Percentiles rank a stretch among this genome's conserved stretches.
Conservation (phyloP, 2,888 invertebrate genomes). For the Athetis lepigone region DNA sequence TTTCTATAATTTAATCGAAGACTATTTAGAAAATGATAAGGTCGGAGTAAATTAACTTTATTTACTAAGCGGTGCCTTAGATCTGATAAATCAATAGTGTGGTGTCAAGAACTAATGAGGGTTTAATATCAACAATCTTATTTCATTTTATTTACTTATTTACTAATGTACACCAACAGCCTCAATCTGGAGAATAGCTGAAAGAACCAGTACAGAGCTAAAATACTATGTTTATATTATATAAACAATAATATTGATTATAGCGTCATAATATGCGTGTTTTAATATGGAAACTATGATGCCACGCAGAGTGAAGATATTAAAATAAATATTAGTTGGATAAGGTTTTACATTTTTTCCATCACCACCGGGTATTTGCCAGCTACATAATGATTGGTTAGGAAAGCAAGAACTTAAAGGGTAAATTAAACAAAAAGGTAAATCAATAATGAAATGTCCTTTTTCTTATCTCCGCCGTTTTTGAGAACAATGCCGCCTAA, state of each 20-base stretch:
- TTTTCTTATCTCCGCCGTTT: conserved; percentile 63
- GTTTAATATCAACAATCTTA: too few relatives aligned
- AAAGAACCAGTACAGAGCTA: too few relatives aligned
- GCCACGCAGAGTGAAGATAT: too few relatives aligned
- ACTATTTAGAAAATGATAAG: not conserved
- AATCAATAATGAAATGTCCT: conserved; percentile 70
- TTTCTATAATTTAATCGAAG: too few relatives aligned
- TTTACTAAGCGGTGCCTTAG: not conserved
- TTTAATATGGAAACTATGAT: too few relatives aligned
- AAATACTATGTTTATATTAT: not conserved
- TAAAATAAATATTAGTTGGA: too few relatives aligned
- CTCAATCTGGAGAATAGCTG: too few relatives aligned
- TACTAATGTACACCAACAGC: too few relatives aligned
- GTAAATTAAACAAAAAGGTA: conserved; percentile 54
- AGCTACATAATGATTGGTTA: not conserved
- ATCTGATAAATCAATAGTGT: not conserved
- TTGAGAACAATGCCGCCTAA: conserved; percentile 86
- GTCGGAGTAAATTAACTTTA: not conserved
- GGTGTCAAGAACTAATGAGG: not conserved
- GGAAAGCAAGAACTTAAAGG: conserved; percentile 13
- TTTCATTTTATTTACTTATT: too few relatives aligned
- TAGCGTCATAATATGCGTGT: too few relatives aligned
- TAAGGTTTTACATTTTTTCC: not conserved
- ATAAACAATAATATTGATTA: too few relatives aligned
- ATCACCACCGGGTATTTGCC: too few relatives aligned